A percentile compares a stretch with the other conserved stretches of the same genome.
Evolutionary conservation across 2,888 invertebrate species (phyloP).

Genomic region (Atethmia centrago): DNA sequence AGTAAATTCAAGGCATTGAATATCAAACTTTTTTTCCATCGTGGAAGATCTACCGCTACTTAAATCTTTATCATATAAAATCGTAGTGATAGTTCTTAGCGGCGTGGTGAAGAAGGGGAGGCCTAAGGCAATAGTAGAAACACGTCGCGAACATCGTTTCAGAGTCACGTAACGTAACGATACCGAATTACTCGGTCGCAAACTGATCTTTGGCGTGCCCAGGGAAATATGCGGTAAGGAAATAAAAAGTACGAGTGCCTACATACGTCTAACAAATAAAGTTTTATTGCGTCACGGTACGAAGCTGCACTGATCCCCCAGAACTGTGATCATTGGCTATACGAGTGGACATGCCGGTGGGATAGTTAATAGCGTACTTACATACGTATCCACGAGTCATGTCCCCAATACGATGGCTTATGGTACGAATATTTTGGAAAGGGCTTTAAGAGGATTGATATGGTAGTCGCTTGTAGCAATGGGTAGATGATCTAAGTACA

Average conservation of each 20-base stretch:
- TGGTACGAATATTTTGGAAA: conserved; percentile 57
- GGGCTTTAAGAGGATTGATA: conserved; percentile 49
- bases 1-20: not conserved
- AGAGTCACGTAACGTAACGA: conserved; percentile 86
- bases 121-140: conserved; percentile 83
- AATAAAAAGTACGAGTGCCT: conserved; percentile 71
- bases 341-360: conserved; percentile 46
- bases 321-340: conserved; percentile 54
- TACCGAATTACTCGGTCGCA: conserved; percentile 84
- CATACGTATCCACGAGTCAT: conserved; percentile 45
- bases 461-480: conserved; percentile 29
- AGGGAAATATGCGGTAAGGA: conserved; percentile 80
- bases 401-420: conserved; percentile 55
- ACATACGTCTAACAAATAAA: conserved; percentile 73
- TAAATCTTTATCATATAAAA: conserved; percentile 78
- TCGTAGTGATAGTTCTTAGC: conserved; percentile 85
- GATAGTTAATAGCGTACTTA: conserved; percentile 60
- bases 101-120: conserved; percentile 80
- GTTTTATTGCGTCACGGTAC: conserved; percentile 72
- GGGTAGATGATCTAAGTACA: conserved; percentile 4
- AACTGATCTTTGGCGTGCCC: conserved; percentile 84
- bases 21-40: conserved; percentile 17
- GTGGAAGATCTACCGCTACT: conserved; percentile 56
- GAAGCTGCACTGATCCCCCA: conserved; percentile 55
- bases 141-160: conserved; percentile 84